phyloP scores from a whole-genome alignment of 2,888 invertebrate species.

The Thereva nobilitata region DNA sequence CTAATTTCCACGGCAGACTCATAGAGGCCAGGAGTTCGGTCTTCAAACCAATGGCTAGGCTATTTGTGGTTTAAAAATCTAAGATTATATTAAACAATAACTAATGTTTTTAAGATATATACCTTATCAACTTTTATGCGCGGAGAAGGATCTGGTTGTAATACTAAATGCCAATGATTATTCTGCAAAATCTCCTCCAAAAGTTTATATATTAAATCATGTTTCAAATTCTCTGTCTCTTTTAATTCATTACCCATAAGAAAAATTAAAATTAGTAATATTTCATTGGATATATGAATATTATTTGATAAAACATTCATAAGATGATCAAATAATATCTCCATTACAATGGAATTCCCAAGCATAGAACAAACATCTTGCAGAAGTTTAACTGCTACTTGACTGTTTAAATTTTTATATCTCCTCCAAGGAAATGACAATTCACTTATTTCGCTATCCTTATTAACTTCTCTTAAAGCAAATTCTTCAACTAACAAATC shows the following conservation, averaged over 20 bases:
- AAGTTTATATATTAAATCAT: slow-evolving; percentile 47
- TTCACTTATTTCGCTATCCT: slow-evolving; percentile 53
- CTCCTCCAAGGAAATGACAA: slow-evolving; percentile 65
- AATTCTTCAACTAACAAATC: slow-evolving; percentile 63
- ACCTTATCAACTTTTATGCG: slow-evolving; percentile 50
- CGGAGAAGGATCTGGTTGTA: slow-evolving; percentile 50
- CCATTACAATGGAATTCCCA: slow-evolving; percentile 62
- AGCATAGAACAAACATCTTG: slow-evolving; percentile 62
- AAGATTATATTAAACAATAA: background rate
- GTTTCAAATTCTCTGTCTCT: slow-evolving; percentile 32
- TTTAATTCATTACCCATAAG: slow-evolving; percentile 45
- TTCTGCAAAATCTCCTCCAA: slow-evolving; percentile 52
- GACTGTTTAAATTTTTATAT: slow-evolving; percentile 64
- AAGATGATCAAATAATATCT: slow-evolving; percentile 66
- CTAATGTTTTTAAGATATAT: background rate
- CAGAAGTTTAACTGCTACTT: slow-evolving; percentile 60
- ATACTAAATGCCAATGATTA: slow-evolving; percentile 53
- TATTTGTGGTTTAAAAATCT: slow-evolving; percentile 35
- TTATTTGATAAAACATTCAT: slow-evolving; percentile 63
- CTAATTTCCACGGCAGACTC: slow-evolving; percentile 56
- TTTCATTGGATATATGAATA: slow-evolving; percentile 64
- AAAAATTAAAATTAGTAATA: slow-evolving; percentile 53
- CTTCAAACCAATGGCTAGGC: slow-evolving; percentile 52
- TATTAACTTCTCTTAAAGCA: slow-evolving; percentile 49
- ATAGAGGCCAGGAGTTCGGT: slow-evolving; percentile 55